phyloP scores from a whole-genome alignment of 35 echinoderm and acorn worm genomes.

The Hemicentrotus pulcherrimus region DNA sequence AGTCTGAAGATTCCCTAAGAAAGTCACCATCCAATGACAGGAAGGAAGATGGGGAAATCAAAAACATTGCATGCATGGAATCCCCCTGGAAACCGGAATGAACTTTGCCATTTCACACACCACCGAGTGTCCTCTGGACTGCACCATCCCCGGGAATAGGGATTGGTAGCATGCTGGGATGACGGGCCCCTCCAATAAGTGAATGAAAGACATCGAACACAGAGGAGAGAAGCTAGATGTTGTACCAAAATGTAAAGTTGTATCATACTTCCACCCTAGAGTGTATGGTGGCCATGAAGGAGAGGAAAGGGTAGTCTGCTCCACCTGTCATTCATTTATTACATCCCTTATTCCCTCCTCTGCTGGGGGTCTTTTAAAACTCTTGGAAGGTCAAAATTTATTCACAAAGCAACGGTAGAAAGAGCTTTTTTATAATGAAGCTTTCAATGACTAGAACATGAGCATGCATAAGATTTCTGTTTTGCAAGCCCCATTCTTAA shows the following conservation, averaged over 20 bases:
- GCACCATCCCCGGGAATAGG: slow-evolving; percentile 35
- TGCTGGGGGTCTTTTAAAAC: not conserved
- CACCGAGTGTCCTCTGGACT: slow-evolving; percentile 23
- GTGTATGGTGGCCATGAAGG: not conserved
- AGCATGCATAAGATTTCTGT: not conserved
- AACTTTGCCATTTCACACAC: slow-evolving; percentile 38
- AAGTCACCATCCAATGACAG: slow-evolving; percentile 5
- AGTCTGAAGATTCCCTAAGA: not conserved
- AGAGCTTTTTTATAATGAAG: not conserved
- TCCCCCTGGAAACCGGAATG: slow-evolving; percentile 14
- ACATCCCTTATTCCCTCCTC: not conserved
- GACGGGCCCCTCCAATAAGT: not conserved
- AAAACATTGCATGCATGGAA: slow-evolving; percentile 35
- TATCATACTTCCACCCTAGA: not conserved
- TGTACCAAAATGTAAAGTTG: not conserved
- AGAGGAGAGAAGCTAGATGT: not conserved
- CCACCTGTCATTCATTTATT: not conserved
- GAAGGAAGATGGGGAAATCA: slow-evolving; percentile 45
- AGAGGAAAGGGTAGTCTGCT: not conserved
- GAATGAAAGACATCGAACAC: not conserved
- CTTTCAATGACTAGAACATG: not conserved
- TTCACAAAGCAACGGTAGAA: not conserved
- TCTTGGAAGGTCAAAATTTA: not conserved
- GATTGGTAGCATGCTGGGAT: not conserved
- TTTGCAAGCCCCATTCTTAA: not conserved